Evolutionary conservation across 2,888 invertebrate genomes (phyloP).

Genomic region (Tetragnatha montana): DNA sequence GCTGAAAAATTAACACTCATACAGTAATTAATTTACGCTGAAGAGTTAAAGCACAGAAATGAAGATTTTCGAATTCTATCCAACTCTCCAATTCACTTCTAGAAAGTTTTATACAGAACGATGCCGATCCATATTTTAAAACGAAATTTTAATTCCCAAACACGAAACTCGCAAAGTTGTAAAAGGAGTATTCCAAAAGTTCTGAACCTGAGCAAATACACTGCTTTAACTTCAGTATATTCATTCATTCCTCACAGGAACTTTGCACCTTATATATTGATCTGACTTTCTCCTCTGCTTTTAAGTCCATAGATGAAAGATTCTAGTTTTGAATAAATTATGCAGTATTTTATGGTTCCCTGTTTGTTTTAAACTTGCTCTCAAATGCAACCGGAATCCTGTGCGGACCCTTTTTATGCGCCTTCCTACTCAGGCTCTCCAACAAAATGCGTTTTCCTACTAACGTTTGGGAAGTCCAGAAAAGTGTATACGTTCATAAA

Average conservation of each 20-base stretch:
- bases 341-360: conserved; percentile 27
- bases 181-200: conserved; percentile 20
- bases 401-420: not conserved
- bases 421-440: not conserved
- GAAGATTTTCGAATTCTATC: not conserved
- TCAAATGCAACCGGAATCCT: conserved; percentile 12
- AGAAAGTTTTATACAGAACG: not conserved
- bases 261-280: not conserved
- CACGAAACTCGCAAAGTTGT: not conserved
- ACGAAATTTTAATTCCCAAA: conserved; percentile 8
- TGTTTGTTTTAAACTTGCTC: conserved; percentile 38
- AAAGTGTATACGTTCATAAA: conserved; percentile 17
- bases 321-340: conserved; percentile 53
- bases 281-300: conserved; percentile 14
- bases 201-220: conserved; percentile 22
- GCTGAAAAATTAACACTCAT: no score
- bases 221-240: not conserved
- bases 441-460: conserved; percentile 13
- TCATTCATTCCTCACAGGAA: conserved; percentile 19
- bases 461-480: not conserved
- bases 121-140: conserved; percentile 17
- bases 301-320: conserved; percentile 18
- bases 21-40: no score
- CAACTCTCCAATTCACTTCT: not conserved
- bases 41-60: not conserved